phyloP scores from a whole-genome alignment of 2,797 vertebrate genomes.

The Pterois miles region DNA sequence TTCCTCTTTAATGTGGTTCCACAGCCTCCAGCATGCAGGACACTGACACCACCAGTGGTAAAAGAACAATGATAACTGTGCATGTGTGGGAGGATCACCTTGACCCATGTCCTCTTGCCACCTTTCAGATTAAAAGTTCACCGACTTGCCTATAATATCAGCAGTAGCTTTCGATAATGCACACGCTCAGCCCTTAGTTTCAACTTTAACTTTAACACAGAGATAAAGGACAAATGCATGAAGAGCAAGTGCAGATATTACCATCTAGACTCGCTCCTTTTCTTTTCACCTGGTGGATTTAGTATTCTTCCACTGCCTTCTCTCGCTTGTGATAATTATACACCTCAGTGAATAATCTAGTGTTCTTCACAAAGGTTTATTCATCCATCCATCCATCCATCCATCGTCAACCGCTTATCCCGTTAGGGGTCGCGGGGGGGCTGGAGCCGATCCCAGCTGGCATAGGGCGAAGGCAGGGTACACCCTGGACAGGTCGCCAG shows the following conservation, averaged over 20 bases:
- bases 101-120: neutral
- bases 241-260: neutral
- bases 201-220: neutral
- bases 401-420: too few species aligned
- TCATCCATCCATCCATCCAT: too few species aligned
- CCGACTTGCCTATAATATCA: neutral
- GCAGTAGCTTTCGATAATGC: neutral
- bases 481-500: too few species aligned
- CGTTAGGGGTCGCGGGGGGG: too few species aligned
- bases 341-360: conserved; percentile 6
- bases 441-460: too few species aligned
- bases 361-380: conserved; percentile 3
- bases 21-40: neutral
- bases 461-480: too few species aligned
- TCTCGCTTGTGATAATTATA: conserved; percentile 20
- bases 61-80: neutral
- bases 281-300: neutral
- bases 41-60: neutral
- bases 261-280: neutral
- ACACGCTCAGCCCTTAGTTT: neutral
- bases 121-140: neutral
- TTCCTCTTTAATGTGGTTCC: neutral
- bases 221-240: neutral
- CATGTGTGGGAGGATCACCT: neutral
- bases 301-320: neutral